phyloP scores from a whole-genome alignment of 2,113 vertebrate species.

The Cygnus buccinator region DNA sequence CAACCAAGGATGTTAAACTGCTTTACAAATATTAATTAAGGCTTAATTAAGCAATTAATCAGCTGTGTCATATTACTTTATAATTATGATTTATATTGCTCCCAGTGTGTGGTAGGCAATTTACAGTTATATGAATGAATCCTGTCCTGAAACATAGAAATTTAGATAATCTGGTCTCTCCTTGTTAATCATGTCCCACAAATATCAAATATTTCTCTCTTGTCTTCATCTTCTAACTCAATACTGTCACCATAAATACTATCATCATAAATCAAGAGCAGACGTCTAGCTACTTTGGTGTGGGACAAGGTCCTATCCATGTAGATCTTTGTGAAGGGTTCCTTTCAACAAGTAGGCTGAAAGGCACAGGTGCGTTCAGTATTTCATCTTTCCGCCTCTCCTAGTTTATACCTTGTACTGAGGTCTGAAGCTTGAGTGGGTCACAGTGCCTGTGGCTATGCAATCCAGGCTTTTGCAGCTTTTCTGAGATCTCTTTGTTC shows the following conservation, averaged over 20 bases:
- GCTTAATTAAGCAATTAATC: conserved; percentile 73
- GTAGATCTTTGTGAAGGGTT: neutral
- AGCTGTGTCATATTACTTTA: conserved; percentile 67
- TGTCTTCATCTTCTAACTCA: neutral
- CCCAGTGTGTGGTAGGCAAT: conserved; percentile 52
- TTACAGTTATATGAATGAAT: conserved; percentile 52
- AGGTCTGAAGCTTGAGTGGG: neutral
- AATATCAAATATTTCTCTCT: conserved; percentile 34
- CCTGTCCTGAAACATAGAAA: conserved; percentile 47
- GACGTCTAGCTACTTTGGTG: neutral
- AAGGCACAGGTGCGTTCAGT: neutral
- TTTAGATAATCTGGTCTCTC: conserved; percentile 40
- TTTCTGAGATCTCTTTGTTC: neutral
- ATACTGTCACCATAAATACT: neutral
- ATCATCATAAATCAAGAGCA: neutral
- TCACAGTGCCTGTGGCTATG: fast-evolving
- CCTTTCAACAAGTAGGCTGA: neutral
- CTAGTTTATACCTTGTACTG: neutral
- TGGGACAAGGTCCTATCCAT: neutral
- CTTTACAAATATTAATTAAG: conserved; percentile 74
- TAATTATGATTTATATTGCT: conserved; percentile 67
- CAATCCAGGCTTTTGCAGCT: neutral
- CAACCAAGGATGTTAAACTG: conserved; percentile 63
- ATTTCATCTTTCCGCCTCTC: neutral
- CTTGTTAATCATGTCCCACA: conserved; percentile 33